A percentile compares a stretch with the other conserved stretches of the same genome.
Evolutionary conservation across 2,113 vertebrate species (phyloP).

Genomic region (Hyperopisus bebe): DNA sequence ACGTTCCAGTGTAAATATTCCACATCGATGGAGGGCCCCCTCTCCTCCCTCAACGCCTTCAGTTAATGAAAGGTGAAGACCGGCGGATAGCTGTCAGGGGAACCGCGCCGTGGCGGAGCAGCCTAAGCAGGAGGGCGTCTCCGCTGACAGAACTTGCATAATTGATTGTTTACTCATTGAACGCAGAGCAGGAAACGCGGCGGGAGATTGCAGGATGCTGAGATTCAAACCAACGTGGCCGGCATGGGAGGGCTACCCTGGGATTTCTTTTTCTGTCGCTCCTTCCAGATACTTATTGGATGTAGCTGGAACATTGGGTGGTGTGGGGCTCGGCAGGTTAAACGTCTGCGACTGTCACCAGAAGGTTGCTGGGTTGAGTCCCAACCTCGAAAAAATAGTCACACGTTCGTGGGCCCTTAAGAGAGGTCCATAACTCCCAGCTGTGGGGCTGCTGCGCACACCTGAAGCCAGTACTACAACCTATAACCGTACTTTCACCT

Average conservation of each 20-base stretch:
- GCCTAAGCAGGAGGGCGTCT: background rate
- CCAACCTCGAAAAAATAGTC: background rate
- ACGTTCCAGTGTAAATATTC: background rate
- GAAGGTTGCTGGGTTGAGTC: background rate
- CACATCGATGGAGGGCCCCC: background rate
- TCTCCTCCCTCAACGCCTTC: background rate
- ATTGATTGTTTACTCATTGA: constrained; percentile 13
- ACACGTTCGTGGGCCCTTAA: background rate
- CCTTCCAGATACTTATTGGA: background rate
- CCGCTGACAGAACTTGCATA: constrained; percentile 11
- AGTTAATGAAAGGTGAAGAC: constrained; percentile 7
- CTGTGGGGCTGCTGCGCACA: background rate
- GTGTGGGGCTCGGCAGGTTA: background rate
- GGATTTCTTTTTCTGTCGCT: no score
- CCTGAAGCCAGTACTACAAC: background rate
- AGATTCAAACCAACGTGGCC: background rate
- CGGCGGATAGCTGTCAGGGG: background rate
- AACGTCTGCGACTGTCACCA: background rate
- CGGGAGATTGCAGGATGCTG: constrained; percentile 31
- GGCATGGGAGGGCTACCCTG: background rate
- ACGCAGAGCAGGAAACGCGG: constrained; percentile 46
- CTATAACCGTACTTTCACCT: background rate
- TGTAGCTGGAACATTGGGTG: background rate
- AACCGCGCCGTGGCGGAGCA: background rate
- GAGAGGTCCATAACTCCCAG: background rate